Evolutionary conservation across 2,797 vertebrate genomes (phyloP).

Genomic region (Ataeniobius toweri): DNA sequence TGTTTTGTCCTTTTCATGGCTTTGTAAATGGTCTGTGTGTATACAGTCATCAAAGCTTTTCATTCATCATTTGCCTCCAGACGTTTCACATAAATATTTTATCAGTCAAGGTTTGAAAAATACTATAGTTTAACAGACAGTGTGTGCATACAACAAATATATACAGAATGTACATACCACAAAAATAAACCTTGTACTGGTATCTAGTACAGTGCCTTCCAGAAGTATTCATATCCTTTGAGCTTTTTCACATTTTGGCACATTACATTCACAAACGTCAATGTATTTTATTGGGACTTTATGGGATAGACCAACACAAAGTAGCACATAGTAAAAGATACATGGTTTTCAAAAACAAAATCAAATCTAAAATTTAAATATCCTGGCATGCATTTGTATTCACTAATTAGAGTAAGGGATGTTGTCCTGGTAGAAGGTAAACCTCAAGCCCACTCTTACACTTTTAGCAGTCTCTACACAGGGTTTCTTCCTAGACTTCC

Average conservation of each 20-base stretch:
- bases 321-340: background rate
- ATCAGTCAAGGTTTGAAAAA: slow-evolving; percentile 25
- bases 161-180: too few relatives aligned
- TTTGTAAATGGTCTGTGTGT: slow-evolving; percentile 13
- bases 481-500: too few relatives aligned
- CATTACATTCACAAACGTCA: background rate
- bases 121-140: slow-evolving; percentile 17
- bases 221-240: too few relatives aligned
- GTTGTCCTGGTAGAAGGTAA: background rate
- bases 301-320: background rate
- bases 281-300: background rate
- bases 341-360: background rate
- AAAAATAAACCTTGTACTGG: too few relatives aligned
- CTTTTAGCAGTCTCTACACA: too few relatives aligned
- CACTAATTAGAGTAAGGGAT: background rate
- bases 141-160: background rate
- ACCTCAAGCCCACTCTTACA: too few relatives aligned
- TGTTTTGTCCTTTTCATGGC: background rate
- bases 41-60: slow-evolving; percentile 8
- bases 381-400: background rate
- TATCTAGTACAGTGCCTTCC: too few relatives aligned
- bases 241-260: too few relatives aligned
- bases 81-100: slow-evolving; percentile 22
- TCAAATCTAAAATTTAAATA: background rate
- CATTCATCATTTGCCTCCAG: slow-evolving; percentile 37